Percentiles rank a stretch among this genome's conserved stretches.
These are phyloP conservation scores for Rachycentron canadum DNA, from an alignment of 2,797 vertebrate species.

Conservation along the genomic window DNA sequence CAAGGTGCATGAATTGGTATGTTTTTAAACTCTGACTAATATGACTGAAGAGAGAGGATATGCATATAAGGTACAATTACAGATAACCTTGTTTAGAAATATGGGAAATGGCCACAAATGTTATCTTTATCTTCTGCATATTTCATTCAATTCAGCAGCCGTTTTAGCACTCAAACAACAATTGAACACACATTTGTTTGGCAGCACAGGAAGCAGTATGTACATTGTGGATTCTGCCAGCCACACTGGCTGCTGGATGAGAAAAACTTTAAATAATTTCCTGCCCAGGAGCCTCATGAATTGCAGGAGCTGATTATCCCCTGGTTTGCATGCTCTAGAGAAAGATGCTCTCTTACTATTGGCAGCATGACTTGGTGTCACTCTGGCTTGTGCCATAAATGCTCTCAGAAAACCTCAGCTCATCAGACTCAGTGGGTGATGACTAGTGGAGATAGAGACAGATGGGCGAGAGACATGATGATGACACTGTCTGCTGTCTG, in stretches of 20 bases:
- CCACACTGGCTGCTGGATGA: slow-evolving; percentile 18
- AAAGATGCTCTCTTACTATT: slow-evolving; percentile 61
- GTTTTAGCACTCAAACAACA: neutral
- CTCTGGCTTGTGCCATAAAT: slow-evolving; percentile 71
- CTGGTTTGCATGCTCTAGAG: slow-evolving; percentile 40
- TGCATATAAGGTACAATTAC: neutral
- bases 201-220: neutral
- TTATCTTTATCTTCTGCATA: neutral
- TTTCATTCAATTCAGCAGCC: slow-evolving; percentile 7
- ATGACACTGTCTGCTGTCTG: slow-evolving; percentile 86
- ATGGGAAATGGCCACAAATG: neutral
- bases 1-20: slow-evolving; percentile 36
- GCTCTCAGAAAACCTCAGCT: slow-evolving; percentile 77
- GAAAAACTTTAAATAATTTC: slow-evolving; percentile 20
- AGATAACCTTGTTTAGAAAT: slow-evolving; percentile 21
- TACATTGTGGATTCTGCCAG: slow-evolving; percentile 9
- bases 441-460: slow-evolving; percentile 81
- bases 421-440: slow-evolving; percentile 77
- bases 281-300: slow-evolving; percentile 15
- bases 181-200: slow-evolving; percentile 30
- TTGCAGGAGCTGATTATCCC: slow-evolving; percentile 35
- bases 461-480: slow-evolving; percentile 81
- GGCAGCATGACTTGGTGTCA: slow-evolving; percentile 75
- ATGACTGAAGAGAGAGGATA: slow-evolving; percentile 4
- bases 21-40: slow-evolving; percentile 1